Percentiles rank a stretch among this genome's conserved stretches.
These are phyloP conservation scores for Zonitis immaculata DNA, from an alignment of 2,888 invertebrate genomes.

Conservation along the genomic window DNA sequence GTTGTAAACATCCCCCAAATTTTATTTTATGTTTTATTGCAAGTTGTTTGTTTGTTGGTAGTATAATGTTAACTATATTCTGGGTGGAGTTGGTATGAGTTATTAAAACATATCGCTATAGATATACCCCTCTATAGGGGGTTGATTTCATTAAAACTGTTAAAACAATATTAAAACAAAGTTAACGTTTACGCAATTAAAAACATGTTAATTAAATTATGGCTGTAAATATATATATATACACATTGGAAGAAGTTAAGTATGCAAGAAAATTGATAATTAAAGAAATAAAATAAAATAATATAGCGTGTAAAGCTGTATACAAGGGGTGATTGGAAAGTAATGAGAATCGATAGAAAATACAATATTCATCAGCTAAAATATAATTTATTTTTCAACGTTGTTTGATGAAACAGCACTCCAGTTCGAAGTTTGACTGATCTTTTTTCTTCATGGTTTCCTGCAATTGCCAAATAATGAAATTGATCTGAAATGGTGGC, in stretches of 20 bases:
- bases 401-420: no score
- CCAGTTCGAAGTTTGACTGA: no score
- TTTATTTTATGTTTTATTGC: background rate
- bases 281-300: no score
- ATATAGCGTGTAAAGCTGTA: no score
- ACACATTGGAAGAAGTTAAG: background rate
- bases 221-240: background rate
- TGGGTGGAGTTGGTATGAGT: constrained; percentile 10
- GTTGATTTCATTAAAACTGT: constrained; percentile 18
- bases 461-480: no score
- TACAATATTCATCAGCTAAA: no score
- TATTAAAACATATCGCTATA: constrained; percentile 18
- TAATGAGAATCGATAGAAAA: no score
- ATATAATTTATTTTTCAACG: no score
- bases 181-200: constrained; percentile 27
- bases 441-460: no score
- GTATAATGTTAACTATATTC: background rate
- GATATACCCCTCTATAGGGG: constrained; percentile 5
- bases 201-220: constrained; percentile 34
- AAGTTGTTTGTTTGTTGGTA: no score
- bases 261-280: background rate
- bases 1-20: constrained; percentile 5
- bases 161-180: constrained; percentile 14
- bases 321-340: no score
- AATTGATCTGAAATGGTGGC: no score